These are phyloP conservation scores for Chirona hameri DNA, from an alignment of 2,888 invertebrate species.

Conservation along the genomic window DNA sequence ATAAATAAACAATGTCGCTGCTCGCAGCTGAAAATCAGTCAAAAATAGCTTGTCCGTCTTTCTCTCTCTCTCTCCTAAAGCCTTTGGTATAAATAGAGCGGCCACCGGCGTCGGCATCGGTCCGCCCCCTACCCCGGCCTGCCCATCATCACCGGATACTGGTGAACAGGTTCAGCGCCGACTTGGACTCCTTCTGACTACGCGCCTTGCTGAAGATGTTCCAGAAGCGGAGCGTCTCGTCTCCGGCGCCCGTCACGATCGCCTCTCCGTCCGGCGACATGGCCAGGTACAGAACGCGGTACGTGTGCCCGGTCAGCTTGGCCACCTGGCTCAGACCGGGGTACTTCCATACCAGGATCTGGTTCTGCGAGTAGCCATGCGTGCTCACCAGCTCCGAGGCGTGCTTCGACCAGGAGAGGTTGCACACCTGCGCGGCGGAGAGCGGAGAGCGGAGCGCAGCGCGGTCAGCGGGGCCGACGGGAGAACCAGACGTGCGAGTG, in stretches of 20 bases:
- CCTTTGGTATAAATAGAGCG: background rate
- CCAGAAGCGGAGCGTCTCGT: constrained; percentile 97
- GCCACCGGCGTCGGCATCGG: background rate
- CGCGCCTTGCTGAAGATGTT: constrained; percentile 97
- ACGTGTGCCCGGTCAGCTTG: constrained; percentile 94
- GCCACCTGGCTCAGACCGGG: constrained; percentile 95
- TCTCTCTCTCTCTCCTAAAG: background rate
- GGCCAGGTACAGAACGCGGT: constrained; percentile 90
- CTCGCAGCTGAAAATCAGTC: background rate
- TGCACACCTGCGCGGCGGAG: constrained; percentile 62
- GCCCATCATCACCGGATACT: background rate
- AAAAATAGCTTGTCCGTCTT: background rate
- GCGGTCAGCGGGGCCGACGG: background rate
- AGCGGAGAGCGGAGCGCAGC: background rate
- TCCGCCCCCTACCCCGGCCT: background rate
- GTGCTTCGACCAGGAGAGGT: constrained; percentile 98
- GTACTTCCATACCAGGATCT: constrained; percentile 98
- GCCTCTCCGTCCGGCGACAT: constrained; percentile 98
- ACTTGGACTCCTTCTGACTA: constrained; percentile 85
- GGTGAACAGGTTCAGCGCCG: constrained; percentile 86
- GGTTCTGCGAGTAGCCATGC: constrained; percentile 98
- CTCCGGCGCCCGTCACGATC: constrained; percentile 97
- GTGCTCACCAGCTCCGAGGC: constrained; percentile 96
- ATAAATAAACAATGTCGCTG: constrained; percentile 12
- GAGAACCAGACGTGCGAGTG: too few species aligned